Percentiles rank a stretch among this genome's conserved stretches.
Conservation (phyloP, 2,888 invertebrate genomes). For the Hyles lineata region DNA sequence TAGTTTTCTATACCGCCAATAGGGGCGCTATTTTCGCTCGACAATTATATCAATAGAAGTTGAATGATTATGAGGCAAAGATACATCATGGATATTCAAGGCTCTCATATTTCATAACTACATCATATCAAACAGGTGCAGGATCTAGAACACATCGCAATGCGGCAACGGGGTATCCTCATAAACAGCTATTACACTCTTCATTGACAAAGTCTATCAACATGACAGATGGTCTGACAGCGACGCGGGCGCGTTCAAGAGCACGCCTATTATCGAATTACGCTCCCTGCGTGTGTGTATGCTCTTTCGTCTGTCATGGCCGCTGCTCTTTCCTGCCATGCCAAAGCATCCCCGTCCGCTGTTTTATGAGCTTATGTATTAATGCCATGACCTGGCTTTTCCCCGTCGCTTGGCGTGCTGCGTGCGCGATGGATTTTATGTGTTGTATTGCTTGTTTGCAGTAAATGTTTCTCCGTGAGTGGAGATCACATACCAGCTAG, state of each 20-base stretch:
- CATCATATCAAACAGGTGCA: background rate
- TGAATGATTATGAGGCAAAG: too few species aligned
- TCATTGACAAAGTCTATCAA: slow-evolving; percentile 52
- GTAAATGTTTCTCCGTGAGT: too few species aligned
- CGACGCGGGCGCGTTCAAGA: slow-evolving; percentile 69
- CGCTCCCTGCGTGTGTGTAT: slow-evolving; percentile 68
- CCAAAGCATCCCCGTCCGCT: slow-evolving; percentile 25
- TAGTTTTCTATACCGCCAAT: too few species aligned
- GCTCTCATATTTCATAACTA: background rate
- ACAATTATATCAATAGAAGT: too few species aligned
- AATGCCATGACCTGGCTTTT: too few species aligned
- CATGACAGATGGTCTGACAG: slow-evolving; percentile 72
- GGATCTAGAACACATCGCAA: slow-evolving; percentile 14
- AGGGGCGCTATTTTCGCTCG: too few species aligned
- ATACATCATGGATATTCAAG: background rate
- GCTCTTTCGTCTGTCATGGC: slow-evolving; percentile 82
- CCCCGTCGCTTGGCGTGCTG: too few species aligned
- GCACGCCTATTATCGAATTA: slow-evolving; percentile 82
- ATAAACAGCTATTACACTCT: slow-evolving; percentile 41
- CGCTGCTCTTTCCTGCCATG: slow-evolving; percentile 63
- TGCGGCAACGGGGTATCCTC: slow-evolving; percentile 28
- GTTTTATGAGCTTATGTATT: slow-evolving; percentile 3
- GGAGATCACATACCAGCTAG: too few species aligned
- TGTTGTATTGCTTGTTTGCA: too few species aligned
- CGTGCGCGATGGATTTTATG: too few species aligned